phyloP scores from a whole-genome alignment of 2,113 vertebrate genomes.

The Anhinga anhinga region DNA sequence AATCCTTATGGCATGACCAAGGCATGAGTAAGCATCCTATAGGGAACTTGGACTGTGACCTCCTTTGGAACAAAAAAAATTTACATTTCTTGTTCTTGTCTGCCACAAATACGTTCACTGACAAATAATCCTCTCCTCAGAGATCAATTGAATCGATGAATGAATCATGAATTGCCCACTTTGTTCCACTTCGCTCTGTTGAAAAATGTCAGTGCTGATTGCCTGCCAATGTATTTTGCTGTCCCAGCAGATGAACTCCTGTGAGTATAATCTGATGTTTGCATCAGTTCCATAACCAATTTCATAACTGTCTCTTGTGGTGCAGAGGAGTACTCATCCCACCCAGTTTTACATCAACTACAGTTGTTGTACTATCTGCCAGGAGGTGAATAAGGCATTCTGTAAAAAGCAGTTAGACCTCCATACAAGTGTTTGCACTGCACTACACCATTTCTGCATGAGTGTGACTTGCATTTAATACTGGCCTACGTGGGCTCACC shows the following conservation, averaged over 20 bases:
- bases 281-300: conserved; percentile 5
- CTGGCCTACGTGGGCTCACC: not conserved
- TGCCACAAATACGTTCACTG: not conserved
- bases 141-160: conserved; percentile 11
- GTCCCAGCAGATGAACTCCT: conserved; percentile 22
- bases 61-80: not conserved
- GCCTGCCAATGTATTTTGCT: conserved; percentile 18
- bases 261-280: conserved; percentile 36
- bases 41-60: not conserved
- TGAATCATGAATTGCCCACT: conserved; percentile 35
- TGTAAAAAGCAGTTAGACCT: not conserved
- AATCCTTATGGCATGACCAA: not conserved
- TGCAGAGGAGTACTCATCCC: not conserved
- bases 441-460: not conserved
- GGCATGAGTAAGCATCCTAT: conserved; percentile 17
- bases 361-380: not conserved
- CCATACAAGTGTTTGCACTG: not conserved
- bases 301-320: not conserved
- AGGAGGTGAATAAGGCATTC: not conserved
- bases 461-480: not conserved
- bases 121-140: conserved; percentile 1
- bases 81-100: conserved; percentile 5
- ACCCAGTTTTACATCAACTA: not conserved
- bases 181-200: not conserved
- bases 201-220: conserved; percentile 34